Percentiles rank a stretch among this genome's conserved stretches.
These are phyloP conservation scores for Tenualosa ilisha DNA, from an alignment of 2,797 vertebrate species.

Conservation along the genomic window DNA sequence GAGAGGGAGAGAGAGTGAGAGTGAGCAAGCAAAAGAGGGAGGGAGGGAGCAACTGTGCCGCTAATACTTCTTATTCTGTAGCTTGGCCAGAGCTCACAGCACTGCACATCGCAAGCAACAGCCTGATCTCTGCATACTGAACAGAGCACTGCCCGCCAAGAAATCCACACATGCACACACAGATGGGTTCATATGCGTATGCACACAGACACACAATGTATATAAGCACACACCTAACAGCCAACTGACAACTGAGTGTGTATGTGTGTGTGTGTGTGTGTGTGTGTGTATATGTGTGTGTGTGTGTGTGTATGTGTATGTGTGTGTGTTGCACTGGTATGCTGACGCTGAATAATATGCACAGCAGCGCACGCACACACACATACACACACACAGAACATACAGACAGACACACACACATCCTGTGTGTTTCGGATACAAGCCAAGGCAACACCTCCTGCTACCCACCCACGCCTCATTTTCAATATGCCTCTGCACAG, in stretches of 20 bases:
- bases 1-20: background rate
- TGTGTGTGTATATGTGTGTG: constrained; percentile 6
- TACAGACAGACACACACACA: constrained; percentile 36
- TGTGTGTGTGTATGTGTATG: constrained; percentile 4
- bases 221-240: constrained; percentile 28
- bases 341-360: constrained; percentile 50
- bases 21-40: background rate
- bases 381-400: background rate
- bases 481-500: constrained; percentile 50
- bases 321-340: background rate
- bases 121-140: constrained; percentile 78
- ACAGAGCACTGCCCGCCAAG: constrained; percentile 72
- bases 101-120: constrained; percentile 60
- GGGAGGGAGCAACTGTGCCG: constrained; percentile 28
- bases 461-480: constrained; percentile 42
- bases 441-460: constrained; percentile 50
- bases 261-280: constrained; percentile 28
- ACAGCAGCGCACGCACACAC: background rate
- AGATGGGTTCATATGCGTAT: constrained; percentile 25
- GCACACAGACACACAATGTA: constrained; percentile 16
- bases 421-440: constrained; percentile 19
- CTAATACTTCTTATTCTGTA: constrained; percentile 70
- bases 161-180: constrained; percentile 34
- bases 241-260: constrained; percentile 32
- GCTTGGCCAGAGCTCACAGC: constrained; percentile 60